phyloP scores from a whole-genome alignment of 2,888 invertebrate species.

The Chalcis sispes region DNA sequence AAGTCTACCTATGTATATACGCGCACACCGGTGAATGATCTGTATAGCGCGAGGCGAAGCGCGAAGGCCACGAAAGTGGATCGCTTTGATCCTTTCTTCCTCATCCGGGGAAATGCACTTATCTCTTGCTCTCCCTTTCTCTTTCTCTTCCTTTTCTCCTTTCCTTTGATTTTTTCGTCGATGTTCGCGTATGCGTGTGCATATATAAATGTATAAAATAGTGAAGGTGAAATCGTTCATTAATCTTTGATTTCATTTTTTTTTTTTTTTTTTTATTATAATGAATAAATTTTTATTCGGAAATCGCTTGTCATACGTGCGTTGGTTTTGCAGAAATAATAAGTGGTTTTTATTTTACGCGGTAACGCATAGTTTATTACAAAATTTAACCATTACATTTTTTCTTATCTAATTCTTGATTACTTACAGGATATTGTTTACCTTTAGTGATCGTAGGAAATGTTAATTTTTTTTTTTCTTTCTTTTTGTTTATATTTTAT shows the following conservation, averaged over 20 bases:
- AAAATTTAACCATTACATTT: constrained; percentile 45
- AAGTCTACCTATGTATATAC: too few species aligned
- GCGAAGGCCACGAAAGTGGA: constrained; percentile 72
- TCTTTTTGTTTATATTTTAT: constrained; percentile 27
- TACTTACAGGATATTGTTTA: constrained; percentile 21
- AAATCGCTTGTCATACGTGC: too few species aligned
- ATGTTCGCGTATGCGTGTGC: not conserved
- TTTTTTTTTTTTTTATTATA: constrained; percentile 42
- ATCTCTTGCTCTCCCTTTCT: not conserved
- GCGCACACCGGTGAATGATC: constrained; percentile 7
- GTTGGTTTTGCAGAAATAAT: constrained; percentile 36
- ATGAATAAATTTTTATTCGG: constrained; percentile 38
- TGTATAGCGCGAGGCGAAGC: constrained; percentile 54
- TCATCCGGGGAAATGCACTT: constrained; percentile 70
- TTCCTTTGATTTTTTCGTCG: not conserved
- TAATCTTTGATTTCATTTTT: constrained; percentile 19
- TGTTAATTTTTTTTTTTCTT: constrained; percentile 11
- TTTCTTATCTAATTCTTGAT: constrained; percentile 29
- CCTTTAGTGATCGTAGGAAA: constrained; percentile 22
- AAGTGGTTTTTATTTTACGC: too few species aligned
- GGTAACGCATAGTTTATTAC: constrained; percentile 21
- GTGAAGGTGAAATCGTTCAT: constrained; percentile 48
- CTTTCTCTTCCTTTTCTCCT: not conserved
- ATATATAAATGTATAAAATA: not conserved
- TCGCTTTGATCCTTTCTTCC: constrained; percentile 66